Evolutionary conservation across 2,888 invertebrate genomes (phyloP), one percentile per base, ranked within the genome.

Genomic region (Amphipoea lucens): DNA sequence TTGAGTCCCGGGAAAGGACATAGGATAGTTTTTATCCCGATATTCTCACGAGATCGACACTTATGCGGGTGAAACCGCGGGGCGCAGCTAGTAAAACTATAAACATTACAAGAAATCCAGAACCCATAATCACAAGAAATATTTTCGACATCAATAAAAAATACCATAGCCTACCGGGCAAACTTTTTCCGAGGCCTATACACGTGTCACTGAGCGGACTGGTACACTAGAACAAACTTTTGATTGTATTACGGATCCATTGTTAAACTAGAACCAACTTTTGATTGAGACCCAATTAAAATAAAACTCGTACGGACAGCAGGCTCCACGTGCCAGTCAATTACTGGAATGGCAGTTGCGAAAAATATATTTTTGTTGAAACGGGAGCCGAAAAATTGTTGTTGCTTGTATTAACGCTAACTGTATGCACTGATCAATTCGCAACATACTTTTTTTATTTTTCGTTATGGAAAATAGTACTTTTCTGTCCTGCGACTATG

Each of bases 271-370:
- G 51, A 67, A 65, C 73, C 23, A 87, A 85, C 85, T 85, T 85
- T 84, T 87, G 75, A 87, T 87, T 77, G 87, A 75, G 79, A 76
- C 67, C 79, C 86, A 86, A 86, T 86, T 86, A 82, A 85, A 87
- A 84, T 74, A 81, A 81, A 87, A 87, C 71, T 79, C 82, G 60
- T 67, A 74, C 69, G 82, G 36, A 74, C 74, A 74, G 66, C 12
- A 42, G 6, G n/a, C 14, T 69, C 51, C 74, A 83, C 69, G 60
- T 70, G 63, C 65, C 63, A 65, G 68, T 57, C 63, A 40, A 60
- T 75, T 54, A 51, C 14, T 40, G 51, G 73, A 80, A 72, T 45
- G 54, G 57, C 74, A 62, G 60, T 66, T 54, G 42, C 6, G 62
- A 63, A 63, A 74, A 66, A 72, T 36, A 29, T 60, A 0, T 68